phyloP scores from a whole-genome alignment of 2,797 vertebrate species.

The Delichon dasypus region DNA sequence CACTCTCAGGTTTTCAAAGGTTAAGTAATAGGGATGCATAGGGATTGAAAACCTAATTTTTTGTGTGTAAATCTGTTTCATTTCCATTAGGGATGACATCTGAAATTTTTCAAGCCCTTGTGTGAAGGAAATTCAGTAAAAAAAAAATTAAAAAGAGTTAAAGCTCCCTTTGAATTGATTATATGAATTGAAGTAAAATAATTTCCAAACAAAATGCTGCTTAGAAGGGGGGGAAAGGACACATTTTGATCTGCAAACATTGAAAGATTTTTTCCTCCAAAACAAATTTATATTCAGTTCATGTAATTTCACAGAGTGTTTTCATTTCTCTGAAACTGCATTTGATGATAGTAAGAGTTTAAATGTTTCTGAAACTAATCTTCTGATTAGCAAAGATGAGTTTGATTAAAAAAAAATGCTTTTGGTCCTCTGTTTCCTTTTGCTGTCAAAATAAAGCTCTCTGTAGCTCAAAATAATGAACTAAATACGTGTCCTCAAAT shows the following conservation, averaged over 20 bases:
- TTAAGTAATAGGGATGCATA: constrained; percentile 55
- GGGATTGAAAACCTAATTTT: constrained; percentile 58
- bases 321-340: not conserved
- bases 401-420: not conserved
- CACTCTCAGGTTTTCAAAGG: constrained; percentile 49
- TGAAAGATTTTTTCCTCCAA: not conserved
- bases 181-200: not conserved
- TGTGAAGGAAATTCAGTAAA: not conserved
- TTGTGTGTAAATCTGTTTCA: constrained; percentile 12
- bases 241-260: not conserved
- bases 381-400: not conserved
- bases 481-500: not conserved
- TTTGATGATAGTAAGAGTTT: constrained; percentile 4
- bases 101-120: constrained; percentile 15
- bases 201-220: not conserved
- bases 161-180: not conserved
- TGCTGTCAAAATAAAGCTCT: not conserved
- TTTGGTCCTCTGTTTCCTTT: not conserved
- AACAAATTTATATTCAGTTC: not conserved
- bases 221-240: not conserved
- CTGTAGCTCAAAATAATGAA: not conserved
- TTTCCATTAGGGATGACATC: not conserved
- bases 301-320: not conserved
- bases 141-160: not conserved
- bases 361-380: constrained; percentile 17